These are phyloP conservation scores for Agonopterix alstromeriana DNA, from an alignment of 2,888 invertebrate species.

Conservation along the genomic window DNA sequence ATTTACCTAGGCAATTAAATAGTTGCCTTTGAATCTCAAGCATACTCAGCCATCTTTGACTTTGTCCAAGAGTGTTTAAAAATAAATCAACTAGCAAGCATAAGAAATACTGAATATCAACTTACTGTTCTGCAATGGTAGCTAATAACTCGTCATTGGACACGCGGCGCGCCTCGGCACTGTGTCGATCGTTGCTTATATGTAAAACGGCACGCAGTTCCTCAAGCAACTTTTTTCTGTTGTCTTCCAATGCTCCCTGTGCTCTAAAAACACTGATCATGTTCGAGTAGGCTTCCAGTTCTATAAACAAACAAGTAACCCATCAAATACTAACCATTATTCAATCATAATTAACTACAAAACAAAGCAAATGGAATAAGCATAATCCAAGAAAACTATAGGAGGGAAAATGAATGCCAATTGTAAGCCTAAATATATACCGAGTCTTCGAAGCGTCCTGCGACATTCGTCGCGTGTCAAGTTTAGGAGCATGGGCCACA, in stretches of 20 bases:
- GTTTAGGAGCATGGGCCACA: constrained; percentile 85
- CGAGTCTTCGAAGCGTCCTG: constrained; percentile 90
- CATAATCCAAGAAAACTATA: constrained; percentile 57
- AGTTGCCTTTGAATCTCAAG: constrained; percentile 25
- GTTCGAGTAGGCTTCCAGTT: constrained; percentile 94
- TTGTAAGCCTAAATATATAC: constrained; percentile 78
- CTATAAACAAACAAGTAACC: constrained; percentile 72
- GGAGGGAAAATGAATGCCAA: constrained; percentile 75
- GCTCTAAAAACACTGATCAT: constrained; percentile 94
- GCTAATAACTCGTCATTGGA: constrained; percentile 93
- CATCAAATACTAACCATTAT: constrained; percentile 20
- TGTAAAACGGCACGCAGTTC: constrained; percentile 89
- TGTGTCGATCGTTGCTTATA: constrained; percentile 93
- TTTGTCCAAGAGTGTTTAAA: constrained; percentile 51
- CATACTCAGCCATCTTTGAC: constrained; percentile 64
- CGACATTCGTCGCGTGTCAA: constrained; percentile 93
- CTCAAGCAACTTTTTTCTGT: constrained; percentile 89
- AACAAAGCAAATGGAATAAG: constrained; percentile 30
- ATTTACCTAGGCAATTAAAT: background rate
- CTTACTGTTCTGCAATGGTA: constrained; percentile 93
- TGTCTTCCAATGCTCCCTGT: constrained; percentile 90
- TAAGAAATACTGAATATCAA: constrained; percentile 34
- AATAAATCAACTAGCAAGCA: constrained; percentile 48
- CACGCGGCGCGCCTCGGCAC: constrained; percentile 93
- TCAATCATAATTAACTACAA: constrained; percentile 19